Percentiles rank a stretch among this genome's conserved stretches.
Evolutionary conservation across 2,888 invertebrate species (phyloP).

Genomic region (Mesoligia furuncula): DNA sequence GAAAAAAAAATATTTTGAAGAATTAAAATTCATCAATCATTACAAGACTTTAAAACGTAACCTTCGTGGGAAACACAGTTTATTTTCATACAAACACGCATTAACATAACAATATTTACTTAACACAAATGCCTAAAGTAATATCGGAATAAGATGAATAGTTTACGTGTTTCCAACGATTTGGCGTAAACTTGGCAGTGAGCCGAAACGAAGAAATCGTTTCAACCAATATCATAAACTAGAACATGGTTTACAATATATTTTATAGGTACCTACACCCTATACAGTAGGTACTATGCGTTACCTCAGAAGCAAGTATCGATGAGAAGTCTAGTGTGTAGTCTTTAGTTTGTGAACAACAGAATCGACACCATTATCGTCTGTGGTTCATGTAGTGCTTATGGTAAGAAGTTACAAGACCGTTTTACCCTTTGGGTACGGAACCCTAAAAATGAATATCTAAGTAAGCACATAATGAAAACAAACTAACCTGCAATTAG

Average conservation of each 20-base stretch:
- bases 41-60: not conserved
- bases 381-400: not conserved
- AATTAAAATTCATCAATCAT: not conserved
- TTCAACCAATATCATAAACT: slow-evolving; percentile 14
- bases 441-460: not conserved
- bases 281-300: not conserved
- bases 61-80: not conserved
- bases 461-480: not conserved
- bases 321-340: too few relatives aligned
- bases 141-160: slow-evolving; percentile 7
- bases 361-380: too few relatives aligned
- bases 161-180: slow-evolving; percentile 19
- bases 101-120: slow-evolving; percentile 18
- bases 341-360: too few relatives aligned
- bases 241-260: not conserved
- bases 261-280: not conserved
- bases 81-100: not conserved
- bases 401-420: not conserved
- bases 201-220: slow-evolving; percentile 29
- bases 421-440: too few relatives aligned
- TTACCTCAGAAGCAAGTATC: not conserved
- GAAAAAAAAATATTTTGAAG: not conserved
- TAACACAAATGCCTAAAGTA: not conserved
- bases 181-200: slow-evolving; percentile 51
- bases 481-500: not conserved